Evolutionary conservation across 2,113 vertebrate genomes (phyloP), one percentile per base, ranked within the genome.

Genomic region (Neomonachus schauinslandi): DNA sequence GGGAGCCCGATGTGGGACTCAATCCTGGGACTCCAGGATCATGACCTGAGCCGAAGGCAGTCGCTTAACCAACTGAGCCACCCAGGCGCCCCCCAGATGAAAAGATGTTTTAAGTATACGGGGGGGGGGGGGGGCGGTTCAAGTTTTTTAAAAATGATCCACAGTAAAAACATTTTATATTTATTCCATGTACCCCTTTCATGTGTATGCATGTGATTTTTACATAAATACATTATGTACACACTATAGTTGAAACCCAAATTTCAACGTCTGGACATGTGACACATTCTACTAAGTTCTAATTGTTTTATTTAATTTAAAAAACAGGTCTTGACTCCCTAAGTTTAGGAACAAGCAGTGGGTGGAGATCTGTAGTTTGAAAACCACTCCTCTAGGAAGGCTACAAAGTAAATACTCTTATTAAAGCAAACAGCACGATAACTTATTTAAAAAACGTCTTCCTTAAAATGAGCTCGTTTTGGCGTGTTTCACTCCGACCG

Each of bases 271-370:
- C 61, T 79, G 7, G 36, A n/a, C 28, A 89, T 51, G 19, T 2
- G 4, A 55, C 51, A 0, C 55, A 61, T 39, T 86, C 13, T 36
- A 74, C 0, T 84, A 83, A 63, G 39, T 69, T 94, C 12, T 81
- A 11, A 83, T 46, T 83, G 33, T 67, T 67, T 88, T 87, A 86
- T 22, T 94, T 94, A 80, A 71, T 59, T 88, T 49, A 79, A 83
- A 85, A 94, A 53, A 57, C 51, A 7, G 42, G 49, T 88, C 28
- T 95, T 92, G 13, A 63, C 53, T 81, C 21, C 26, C 31, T 36
- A 71, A 94, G 55, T 91, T 82, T 82, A 82, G 87, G n/a, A 80
- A 39, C 26, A 61, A 67, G 28, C 33, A 67, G 59, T 67, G 49
- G 28, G 77, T 36, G 95, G 84, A 82, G 8, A 82, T 81, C 59